These are phyloP conservation scores for Urocolius indicus DNA, from an alignment of 2,113 vertebrate genomes.

Conservation along the genomic window DNA sequence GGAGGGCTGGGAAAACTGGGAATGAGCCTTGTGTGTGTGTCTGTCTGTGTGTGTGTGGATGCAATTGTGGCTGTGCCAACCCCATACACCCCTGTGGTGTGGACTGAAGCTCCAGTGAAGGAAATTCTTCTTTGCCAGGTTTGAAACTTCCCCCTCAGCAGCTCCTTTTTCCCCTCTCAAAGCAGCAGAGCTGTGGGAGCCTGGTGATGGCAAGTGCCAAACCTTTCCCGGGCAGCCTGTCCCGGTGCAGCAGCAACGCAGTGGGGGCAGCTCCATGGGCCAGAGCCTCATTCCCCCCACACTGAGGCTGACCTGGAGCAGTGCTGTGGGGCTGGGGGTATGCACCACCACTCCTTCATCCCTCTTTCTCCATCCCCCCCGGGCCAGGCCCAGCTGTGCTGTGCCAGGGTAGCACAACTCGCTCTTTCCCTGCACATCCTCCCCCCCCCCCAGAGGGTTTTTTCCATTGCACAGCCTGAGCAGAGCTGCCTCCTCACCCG, in stretches of 20 bases:
- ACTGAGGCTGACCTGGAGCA: not conserved
- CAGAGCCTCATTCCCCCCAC: accelerated
- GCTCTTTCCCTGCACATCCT: slow-evolving; percentile 78
- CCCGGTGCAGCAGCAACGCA: not conserved
- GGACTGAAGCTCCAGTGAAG: not conserved
- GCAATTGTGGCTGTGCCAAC: not conserved
- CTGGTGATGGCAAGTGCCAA: not conserved
- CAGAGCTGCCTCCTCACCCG: slow-evolving; percentile 74
- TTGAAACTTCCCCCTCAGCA: not conserved
- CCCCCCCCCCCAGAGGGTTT: slow-evolving; percentile 85
- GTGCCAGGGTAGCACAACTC: slow-evolving; percentile 36
- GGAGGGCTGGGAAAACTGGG: not conserved
- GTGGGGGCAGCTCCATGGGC: not conserved
- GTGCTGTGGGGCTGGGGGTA: not conserved
- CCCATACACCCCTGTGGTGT: not conserved
- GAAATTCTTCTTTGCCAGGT: not conserved
- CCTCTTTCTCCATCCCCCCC: not conserved
- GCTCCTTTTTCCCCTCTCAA: not conserved
- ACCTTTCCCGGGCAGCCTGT: not conserved
- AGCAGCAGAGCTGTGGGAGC: not conserved
- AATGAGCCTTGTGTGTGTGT: not conserved
- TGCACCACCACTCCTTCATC: accelerated
- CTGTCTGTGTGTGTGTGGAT: not conserved
- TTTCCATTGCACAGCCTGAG: slow-evolving; percentile 86
- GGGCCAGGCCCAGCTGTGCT: not conserved